These are phyloP conservation scores for Australoheros scitulus DNA, from an alignment of 2,113 vertebrate species.

Conservation along the genomic window DNA sequence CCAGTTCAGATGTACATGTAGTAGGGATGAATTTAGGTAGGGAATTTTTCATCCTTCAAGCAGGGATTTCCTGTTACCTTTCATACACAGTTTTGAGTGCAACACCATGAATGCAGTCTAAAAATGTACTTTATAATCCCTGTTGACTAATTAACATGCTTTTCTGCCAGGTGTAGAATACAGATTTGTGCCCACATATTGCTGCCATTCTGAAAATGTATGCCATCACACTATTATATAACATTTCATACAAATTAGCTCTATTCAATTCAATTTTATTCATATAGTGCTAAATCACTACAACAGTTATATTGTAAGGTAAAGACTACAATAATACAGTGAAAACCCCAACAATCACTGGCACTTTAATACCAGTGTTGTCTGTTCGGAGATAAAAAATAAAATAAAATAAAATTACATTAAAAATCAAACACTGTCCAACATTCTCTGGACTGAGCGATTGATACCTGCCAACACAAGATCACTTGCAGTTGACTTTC, in stretches of 20 bases:
- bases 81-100: background rate
- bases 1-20: background rate
- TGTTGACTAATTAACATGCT: background rate
- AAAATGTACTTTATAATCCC: background rate
- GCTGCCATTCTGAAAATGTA: background rate
- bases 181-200: background rate
- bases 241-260: background rate
- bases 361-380: background rate
- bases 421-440: background rate
- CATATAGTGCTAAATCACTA: too few relatives aligned
- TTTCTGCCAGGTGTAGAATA: background rate
- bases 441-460: background rate
- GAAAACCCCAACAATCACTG: too few relatives aligned
- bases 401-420: background rate
- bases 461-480: background rate
- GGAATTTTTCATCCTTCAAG: background rate
- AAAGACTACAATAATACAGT: too few relatives aligned
- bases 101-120: background rate
- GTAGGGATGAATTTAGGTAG: background rate
- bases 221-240: too few relatives aligned
- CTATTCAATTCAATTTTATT: too few relatives aligned
- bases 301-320: too few relatives aligned
- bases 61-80: background rate
- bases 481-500: constrained; percentile 3
- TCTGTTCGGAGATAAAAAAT: background rate